Evolutionary conservation across 2,113 vertebrate species (phyloP), one percentile per base, ranked within the genome.

Genomic region (Chionomys nivalis): DNA sequence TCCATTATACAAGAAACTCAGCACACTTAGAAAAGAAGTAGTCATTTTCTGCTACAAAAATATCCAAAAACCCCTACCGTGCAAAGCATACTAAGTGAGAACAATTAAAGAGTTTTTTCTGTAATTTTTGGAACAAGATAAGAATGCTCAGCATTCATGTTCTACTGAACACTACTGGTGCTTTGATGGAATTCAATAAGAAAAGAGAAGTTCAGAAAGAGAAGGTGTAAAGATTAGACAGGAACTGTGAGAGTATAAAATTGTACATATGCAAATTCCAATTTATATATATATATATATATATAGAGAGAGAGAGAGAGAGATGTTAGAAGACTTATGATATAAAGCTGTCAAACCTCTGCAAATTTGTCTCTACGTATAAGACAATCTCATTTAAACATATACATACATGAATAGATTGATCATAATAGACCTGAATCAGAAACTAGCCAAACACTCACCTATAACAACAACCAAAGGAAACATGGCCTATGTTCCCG

Each of bases 21-120:
- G 61, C 66, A 86, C 92, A 96, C 1, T 75, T 83, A 87, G 49
- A 95, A 87, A 36, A 86, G 55, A 89, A 90, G 81, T 26, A 76
- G 65, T 91, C 61, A 44, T 93, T 94, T 91, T 5, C 33, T 79
- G 47, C 63, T 77, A 36, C 14, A 66, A 93, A 93, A 91, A 75
- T 70, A 81, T 68, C 70, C 63, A 28, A 85, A 82, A 82, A 93
- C 73, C 66, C 14, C 33, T 68, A 39, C 24, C 70, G 28, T 33
- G 87, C 68, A 96, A 91, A 73, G 72, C 10, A 76, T 52, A 77
- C 39, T 94, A 90, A 76, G 58, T 12, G 47, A 81, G 13, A 70
- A 81, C 33, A 47, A 78, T 42, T 81, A 39, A 88, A 79, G 93
- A 6, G 3, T 81, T 94, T 95, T 95, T 17, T 61, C 68, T 33